A percentile compares a stretch with the other conserved stretches of the same genome.
Evolutionary conservation across 1,140 invertebrate species (phyloP).

Genomic region (Oedothorax gibbosus): DNA sequence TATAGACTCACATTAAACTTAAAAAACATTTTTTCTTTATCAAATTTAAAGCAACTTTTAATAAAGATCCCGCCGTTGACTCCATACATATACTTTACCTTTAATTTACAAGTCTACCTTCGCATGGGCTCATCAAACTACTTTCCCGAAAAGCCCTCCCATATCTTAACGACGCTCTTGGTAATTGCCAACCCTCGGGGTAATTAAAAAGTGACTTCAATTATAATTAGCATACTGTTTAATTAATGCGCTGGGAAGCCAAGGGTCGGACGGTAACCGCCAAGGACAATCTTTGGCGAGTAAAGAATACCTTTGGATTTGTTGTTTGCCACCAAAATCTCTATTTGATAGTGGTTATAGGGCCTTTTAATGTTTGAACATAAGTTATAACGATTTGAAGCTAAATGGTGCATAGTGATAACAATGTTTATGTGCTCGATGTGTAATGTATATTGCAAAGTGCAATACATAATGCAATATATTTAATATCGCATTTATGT

Average conservation of each 20-base stretch:
- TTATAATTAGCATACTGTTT: conserved; percentile 31
- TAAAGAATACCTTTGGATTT: background rate
- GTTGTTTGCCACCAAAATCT: background rate
- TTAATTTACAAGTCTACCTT: too few relatives aligned
- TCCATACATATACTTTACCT: too few relatives aligned
- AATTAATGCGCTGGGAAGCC: conserved; percentile 16
- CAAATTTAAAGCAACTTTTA: too few relatives aligned
- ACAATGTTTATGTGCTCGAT: too few relatives aligned
- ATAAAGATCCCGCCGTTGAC: too few relatives aligned
- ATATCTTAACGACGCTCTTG: conserved; percentile 24
- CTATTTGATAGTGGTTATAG: background rate
- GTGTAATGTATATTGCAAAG: too few relatives aligned
- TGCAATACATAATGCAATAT: too few relatives aligned
- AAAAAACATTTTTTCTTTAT: too few relatives aligned
- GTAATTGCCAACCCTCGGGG: conserved; percentile 20
- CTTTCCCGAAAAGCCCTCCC: too few relatives aligned
- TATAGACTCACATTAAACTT: too few relatives aligned
- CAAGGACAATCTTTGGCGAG: background rate
- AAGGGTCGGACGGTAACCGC: conserved; percentile 12
- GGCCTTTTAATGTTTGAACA: background rate
- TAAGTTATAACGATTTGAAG: background rate
- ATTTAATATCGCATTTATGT: background rate
- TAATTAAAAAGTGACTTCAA: conserved; percentile 31
- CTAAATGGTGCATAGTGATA: too few relatives aligned
- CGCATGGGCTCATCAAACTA: too few relatives aligned